Evolutionary conservation across 2,888 invertebrate genomes (phyloP).

Genomic region (Callosobruchus maculatus): DNA sequence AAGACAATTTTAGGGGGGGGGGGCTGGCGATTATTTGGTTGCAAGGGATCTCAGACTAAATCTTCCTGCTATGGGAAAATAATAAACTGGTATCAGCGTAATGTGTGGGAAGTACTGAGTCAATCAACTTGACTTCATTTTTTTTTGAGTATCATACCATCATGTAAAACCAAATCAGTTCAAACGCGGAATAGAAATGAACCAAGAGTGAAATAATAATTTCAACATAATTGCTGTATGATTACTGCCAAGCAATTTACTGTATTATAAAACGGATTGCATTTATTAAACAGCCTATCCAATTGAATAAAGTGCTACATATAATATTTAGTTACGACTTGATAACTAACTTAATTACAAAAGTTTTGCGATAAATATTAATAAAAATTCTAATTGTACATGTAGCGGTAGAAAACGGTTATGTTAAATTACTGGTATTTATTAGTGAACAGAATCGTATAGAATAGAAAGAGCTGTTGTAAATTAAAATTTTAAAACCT

Average conservation of each 20-base stretch:
- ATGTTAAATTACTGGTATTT: conserved; percentile 12
- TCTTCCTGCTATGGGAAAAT: too few relatives aligned
- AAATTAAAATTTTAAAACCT: background rate
- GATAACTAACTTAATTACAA: background rate
- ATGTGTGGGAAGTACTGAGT: too few relatives aligned
- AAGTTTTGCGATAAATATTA: conserved; percentile 4
- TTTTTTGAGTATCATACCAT: too few relatives aligned
- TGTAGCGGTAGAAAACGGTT: conserved; percentile 13
- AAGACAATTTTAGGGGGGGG: too few relatives aligned
- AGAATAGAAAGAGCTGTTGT: background rate
- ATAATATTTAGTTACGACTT: background rate
- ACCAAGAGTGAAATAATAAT: background rate
- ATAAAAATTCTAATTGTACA: conserved; percentile 14
- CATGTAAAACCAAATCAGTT: too few relatives aligned
- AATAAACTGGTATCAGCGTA: too few relatives aligned
- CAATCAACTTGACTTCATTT: too few relatives aligned
- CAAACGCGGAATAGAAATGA: background rate
- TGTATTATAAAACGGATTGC: background rate
- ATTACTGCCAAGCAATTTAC: background rate
- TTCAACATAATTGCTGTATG: background rate
- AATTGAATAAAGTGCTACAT: background rate
- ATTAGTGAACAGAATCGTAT: background rate
- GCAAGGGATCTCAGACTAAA: too few relatives aligned
- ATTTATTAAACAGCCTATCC: background rate
- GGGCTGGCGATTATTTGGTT: too few relatives aligned